Base-by-base conservation (phyloP, 2,797 vertebrate species). In the Molossus alvarezi region DNA sequence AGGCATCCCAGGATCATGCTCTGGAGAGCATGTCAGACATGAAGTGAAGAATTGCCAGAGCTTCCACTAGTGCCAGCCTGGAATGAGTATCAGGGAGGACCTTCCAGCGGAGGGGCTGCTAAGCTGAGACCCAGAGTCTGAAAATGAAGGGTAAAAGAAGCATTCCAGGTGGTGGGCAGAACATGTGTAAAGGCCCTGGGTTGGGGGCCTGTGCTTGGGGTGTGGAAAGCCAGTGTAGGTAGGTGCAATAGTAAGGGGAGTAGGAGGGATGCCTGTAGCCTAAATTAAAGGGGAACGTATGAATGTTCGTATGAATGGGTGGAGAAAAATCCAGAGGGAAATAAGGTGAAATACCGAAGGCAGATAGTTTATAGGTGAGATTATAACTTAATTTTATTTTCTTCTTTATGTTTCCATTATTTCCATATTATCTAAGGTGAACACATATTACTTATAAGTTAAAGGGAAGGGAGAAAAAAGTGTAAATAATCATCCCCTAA, bases 301-400 rank as follows among this genome's bases (percentile, higher is more conserved):
- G 13, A 23, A 27, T 14, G 23, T 67, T 95, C 51, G 79, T 7
- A 48, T 27, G 29, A 80, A 37, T 13, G 1, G 3, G 15, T 71
- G n/a, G 21, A 75, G 65, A 51, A 48, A 58, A 14, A 72, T 72
- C 58, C 9, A 15, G 33, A 89, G 53, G 51, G 37, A 85, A 75
- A 33, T 60, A 60, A 73, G 23, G 27, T 51, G 21, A 81, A 73
- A 57, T 37, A 21, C 81, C 33, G 53, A 67, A 77, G 67, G 53
- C 65, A 73, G 87, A 53, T 51, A 6, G 91, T 77, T 58, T 72
- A 64, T 17, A 33, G 17, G 9, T 71, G 51, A 75, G 20, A 48
- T 65, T 88, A 82, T 17, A 67, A 23, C 37, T 65, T n/a, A 87
- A 62, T 48, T 90, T 92, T 90, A 89, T 92, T 92, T 79, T 57